A percentile compares a stretch with the other conserved stretches of the same genome.
These are phyloP conservation scores for Pardalotus punctatus DNA, from an alignment of 2,113 vertebrate genomes.

Conservation along the genomic window DNA sequence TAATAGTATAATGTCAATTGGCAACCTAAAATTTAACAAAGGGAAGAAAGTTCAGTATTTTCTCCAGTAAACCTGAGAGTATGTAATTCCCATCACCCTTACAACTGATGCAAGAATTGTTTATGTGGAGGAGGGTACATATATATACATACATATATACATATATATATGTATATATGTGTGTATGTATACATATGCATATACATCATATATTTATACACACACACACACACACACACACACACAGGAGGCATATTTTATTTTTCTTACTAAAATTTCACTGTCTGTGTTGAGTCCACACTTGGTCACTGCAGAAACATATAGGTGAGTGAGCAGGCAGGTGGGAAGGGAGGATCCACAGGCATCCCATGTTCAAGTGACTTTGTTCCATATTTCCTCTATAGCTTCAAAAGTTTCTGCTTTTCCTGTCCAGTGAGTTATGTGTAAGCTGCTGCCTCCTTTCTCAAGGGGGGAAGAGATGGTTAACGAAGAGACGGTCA, in stretches of 20 bases:
- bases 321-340: neutral
- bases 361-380: neutral
- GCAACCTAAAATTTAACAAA: neutral
- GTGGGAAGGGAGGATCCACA: neutral
- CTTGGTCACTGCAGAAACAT: neutral
- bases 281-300: neutral
- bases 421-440: neutral
- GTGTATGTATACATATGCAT: too few relatives aligned
- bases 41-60: neutral
- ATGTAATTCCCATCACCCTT: neutral
- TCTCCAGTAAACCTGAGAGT: neutral
- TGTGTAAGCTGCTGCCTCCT: neutral
- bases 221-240: rapidly evolving
- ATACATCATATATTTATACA: too few relatives aligned
- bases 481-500: neutral
- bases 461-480: neutral
- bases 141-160: neutral
- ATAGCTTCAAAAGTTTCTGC: neutral
- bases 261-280: neutral
- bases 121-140: neutral
- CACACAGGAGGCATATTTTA: neutral
- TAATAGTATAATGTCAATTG: neutral
- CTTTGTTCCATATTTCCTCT: neutral
- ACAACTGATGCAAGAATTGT: neutral
- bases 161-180: rapidly evolving